Percentiles rank a stretch among this genome's conserved stretches.
These are phyloP conservation scores for Drosophila nr. perissopoda DNA, from an alignment of 2,888 invertebrate genomes.

Conservation along the genomic window DNA sequence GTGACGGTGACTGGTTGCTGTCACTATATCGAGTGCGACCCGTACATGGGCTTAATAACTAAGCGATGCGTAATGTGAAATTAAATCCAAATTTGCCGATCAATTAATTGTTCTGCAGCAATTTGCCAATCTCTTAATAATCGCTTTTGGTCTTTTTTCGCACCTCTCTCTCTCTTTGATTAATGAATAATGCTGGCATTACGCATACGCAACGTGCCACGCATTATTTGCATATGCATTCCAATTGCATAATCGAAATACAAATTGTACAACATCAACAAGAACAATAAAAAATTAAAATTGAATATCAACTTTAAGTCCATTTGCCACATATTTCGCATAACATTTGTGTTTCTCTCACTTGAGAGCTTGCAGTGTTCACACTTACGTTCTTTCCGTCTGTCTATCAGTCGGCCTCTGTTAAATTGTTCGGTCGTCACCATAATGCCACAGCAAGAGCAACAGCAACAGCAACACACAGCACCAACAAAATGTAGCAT, in stretches of 20 bases:
- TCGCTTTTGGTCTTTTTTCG: constrained; percentile 20
- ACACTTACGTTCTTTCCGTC: neutral
- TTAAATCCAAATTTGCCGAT: constrained; percentile 55
- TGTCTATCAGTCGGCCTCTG: neutral
- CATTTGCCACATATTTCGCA: constrained; percentile 16
- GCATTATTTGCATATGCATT: constrained; percentile 41
- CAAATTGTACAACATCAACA: neutral
- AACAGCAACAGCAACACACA: constrained; percentile 31
- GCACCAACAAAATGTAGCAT: constrained; percentile 31
- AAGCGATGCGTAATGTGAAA: constrained; percentile 57
- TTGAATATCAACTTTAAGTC: neutral
- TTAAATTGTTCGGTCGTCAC: constrained; percentile 54
- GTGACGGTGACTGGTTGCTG: neutral
- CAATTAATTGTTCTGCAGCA: constrained; percentile 43
- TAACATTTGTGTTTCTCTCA: constrained; percentile 11
- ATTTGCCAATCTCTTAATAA: constrained; percentile 43
- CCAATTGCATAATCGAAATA: constrained; percentile 30
- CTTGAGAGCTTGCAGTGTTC: constrained; percentile 5
- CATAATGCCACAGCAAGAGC: neutral
- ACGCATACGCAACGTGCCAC: constrained; percentile 48
- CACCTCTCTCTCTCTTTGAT: constrained; percentile 32
- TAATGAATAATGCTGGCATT: constrained; percentile 63
- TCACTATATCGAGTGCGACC: constrained; percentile 1
- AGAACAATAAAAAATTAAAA: constrained; percentile 27
- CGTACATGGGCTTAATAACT: constrained; percentile 35